Base-by-base conservation (phyloP, 2,113 vertebrate species). In the Periophthalmodon schlosseri region DNA sequence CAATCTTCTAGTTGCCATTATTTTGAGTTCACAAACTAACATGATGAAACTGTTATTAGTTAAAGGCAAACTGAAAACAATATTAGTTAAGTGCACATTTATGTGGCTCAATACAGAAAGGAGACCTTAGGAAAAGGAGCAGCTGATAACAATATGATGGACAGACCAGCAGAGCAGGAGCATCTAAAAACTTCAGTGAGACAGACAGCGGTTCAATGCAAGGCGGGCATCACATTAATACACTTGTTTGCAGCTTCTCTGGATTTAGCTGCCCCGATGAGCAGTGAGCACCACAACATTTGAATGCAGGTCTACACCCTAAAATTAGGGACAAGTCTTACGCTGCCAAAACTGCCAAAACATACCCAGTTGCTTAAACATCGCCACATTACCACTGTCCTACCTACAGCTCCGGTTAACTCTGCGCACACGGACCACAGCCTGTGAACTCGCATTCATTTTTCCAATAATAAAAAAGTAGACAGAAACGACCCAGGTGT, bases 211-310 rank as follows among this genome's bases (percentile, higher is more conserved):
- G 78, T 87, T 13, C 78, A 44, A 78, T 79, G 70, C 75, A 73
- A 79, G 71, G 79, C 81, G 77, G 76, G 87, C 85, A 77, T 88
- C 77, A 5, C 70, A 87, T 78, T 50, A 80, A 82, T 80, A 91
- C 88, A 90, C 87, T 89, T 90, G 85, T 84, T 87, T 57, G 60
- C 85, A 84, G 86, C 86, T 70, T 52, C 16, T 52, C 20, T 52
- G 49, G 49, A 20, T 91, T 87, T 91, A 87, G 89, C 88, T 73
- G 80, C 83, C 76, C 86, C 83, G 79, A 61, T 69, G 76, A 74
- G 81, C 80, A 72, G 63, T 81, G 36, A 69, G 13, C 75, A 77
- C 83, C 83, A 76, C 68, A 65, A 71, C 87, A 70, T 82, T 76
- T 86, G 67, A 82, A 85, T 83, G 70, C 49, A 50, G 49, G 49